Conservation (phyloP, 2,797 vertebrate genomes). For the Tarsius wallacei region DNA sequence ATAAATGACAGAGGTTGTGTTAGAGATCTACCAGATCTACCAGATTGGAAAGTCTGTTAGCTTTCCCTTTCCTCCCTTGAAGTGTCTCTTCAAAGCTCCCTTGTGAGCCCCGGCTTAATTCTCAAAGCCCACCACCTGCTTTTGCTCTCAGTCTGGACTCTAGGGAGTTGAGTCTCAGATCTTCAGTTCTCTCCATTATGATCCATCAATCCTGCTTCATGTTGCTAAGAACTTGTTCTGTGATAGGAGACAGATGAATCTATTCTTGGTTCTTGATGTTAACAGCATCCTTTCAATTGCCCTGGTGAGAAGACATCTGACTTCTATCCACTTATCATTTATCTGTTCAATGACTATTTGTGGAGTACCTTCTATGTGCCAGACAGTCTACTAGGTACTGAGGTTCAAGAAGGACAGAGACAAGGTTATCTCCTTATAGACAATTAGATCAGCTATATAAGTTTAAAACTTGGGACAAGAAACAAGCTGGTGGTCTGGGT, state of each 20-base stretch:
- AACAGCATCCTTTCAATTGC: not conserved
- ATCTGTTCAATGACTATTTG: not conserved
- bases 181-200: no score
- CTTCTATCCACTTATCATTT: not conserved
- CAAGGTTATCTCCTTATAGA: not conserved
- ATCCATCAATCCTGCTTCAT: not conserved
- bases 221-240: not conserved
- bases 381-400: not conserved
- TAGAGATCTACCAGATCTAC: not conserved
- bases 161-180: not conserved
- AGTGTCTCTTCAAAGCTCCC: no score
- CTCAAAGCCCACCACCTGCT: not conserved
- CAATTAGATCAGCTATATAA: accelerated
- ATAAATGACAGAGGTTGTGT: not conserved
- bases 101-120: not conserved
- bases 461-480: not conserved
- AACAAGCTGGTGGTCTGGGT: not conserved
- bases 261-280: not conserved
- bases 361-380: not conserved
- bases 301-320: not conserved
- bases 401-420: not conserved
- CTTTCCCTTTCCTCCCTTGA: not conserved
- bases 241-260: not conserved
- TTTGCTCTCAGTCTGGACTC: not conserved
- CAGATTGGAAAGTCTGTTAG: not conserved